phyloP scores from a whole-genome alignment of 2,888 invertebrate species.

The Miltochrista miniata region DNA sequence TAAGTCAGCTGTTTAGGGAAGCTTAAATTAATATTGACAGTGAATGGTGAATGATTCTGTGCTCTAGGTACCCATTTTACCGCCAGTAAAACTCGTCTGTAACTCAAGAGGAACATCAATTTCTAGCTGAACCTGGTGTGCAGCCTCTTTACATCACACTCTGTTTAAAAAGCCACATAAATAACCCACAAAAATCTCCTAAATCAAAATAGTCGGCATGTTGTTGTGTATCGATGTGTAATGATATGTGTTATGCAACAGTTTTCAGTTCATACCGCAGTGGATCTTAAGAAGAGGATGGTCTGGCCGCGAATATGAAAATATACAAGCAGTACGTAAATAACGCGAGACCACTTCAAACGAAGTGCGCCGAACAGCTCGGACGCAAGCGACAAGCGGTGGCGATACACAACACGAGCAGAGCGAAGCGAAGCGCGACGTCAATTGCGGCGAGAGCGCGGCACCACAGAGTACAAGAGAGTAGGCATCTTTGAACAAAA shows the following conservation, averaged over 20 bases:
- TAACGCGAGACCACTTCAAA: slow-evolving; percentile 77
- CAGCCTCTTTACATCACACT: neutral
- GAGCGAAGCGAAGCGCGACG: too few relatives aligned
- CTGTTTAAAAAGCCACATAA: neutral
- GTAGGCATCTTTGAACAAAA: too few relatives aligned
- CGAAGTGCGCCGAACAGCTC: slow-evolving; percentile 53
- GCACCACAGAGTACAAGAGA: too few relatives aligned
- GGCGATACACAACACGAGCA: slow-evolving; percentile 3
- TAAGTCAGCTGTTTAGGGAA: too few relatives aligned
- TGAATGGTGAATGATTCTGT: too few relatives aligned
- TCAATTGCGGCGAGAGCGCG: too few relatives aligned
- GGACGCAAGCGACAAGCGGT: slow-evolving; percentile 12
- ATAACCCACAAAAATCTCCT: neutral
- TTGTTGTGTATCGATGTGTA: slow-evolving; percentile 22
- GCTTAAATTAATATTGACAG: too few relatives aligned
- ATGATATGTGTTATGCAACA: slow-evolving; percentile 53
- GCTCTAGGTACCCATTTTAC: too few relatives aligned
- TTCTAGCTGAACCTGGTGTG: too few relatives aligned
- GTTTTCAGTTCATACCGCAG: slow-evolving; percentile 56
- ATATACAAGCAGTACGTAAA: slow-evolving; percentile 79
- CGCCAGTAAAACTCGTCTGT: too few relatives aligned
- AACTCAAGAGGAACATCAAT: too few relatives aligned
- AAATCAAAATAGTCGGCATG: slow-evolving; percentile 5
- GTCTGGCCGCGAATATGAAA: slow-evolving; percentile 73
- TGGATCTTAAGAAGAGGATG: slow-evolving; percentile 31